These are phyloP conservation scores for Anser brachyrhynchus DNA, from an alignment of 2,113 vertebrate species.

Conservation along the genomic window DNA sequence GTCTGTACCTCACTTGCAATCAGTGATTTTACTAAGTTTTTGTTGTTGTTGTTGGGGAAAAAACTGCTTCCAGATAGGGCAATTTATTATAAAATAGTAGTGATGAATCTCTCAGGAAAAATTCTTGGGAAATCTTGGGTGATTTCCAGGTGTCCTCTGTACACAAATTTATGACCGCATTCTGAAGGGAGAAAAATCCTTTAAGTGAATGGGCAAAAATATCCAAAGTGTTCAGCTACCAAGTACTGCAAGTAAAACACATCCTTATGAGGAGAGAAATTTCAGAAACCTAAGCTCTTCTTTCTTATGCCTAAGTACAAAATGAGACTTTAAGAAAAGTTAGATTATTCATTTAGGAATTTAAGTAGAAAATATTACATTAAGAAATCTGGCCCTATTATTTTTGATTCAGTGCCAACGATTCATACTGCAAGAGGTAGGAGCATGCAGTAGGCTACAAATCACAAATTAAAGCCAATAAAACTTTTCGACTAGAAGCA, in stretches of 20 bases:
- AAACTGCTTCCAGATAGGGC: neutral
- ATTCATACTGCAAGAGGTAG: neutral
- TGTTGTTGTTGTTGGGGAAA: neutral
- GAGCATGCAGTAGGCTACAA: neutral
- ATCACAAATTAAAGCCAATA: neutral
- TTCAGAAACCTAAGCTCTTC: neutral
- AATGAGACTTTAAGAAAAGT: neutral
- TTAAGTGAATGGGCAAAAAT: neutral
- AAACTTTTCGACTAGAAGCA: neutral
- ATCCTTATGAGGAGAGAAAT: neutral
- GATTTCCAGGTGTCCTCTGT: neutral
- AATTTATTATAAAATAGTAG: neutral
- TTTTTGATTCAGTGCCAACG: neutral
- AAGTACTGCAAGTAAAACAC: neutral
- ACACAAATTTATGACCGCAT: neutral
- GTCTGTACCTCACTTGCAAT: neutral
- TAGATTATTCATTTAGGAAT: neutral
- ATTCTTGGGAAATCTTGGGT: constrained; percentile 22
- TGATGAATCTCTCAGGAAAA: neutral
- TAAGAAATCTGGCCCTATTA: neutral
- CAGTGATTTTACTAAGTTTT: neutral
- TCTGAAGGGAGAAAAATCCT: neutral
- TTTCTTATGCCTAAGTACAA: neutral
- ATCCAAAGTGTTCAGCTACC: neutral
- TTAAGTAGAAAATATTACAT: neutral